phyloP scores from a whole-genome alignment of 1,140 invertebrate genomes.

The Yoshiicerus persimilis region DNA sequence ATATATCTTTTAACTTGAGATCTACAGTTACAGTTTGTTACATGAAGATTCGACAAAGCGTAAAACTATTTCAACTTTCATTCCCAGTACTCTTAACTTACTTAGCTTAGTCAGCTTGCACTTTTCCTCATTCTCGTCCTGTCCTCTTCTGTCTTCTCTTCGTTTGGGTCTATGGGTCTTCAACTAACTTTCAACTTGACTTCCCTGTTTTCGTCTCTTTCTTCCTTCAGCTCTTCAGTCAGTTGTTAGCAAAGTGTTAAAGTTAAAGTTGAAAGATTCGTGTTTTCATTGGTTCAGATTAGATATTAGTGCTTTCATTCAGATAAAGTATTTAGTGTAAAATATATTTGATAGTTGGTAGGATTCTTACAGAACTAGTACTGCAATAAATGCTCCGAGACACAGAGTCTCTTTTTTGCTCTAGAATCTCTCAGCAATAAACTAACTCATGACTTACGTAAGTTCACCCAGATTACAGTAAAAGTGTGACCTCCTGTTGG shows the following conservation, averaged over 20 bases:
- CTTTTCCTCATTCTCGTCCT: neutral
- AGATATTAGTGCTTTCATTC: neutral
- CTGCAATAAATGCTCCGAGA: neutral
- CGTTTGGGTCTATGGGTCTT: no score
- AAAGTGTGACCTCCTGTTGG: neutral
- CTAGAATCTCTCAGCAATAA: neutral
- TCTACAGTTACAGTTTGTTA: neutral
- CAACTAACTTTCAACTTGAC: no score
- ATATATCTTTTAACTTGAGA: neutral
- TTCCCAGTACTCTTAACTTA: neutral
- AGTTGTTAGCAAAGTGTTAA: neutral
- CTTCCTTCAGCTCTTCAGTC: neutral
- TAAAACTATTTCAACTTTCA: conserved; percentile 17
- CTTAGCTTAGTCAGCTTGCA: neutral
- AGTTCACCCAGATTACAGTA: neutral
- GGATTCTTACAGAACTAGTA: neutral
- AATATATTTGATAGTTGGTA: no score
- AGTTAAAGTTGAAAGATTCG: neutral
- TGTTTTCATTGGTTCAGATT: neutral
- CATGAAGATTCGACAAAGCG: conserved; percentile 11
- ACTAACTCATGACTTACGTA: neutral
- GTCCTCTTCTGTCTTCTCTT: neutral
- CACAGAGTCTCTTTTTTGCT: neutral
- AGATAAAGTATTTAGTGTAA: neutral
- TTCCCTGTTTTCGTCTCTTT: neutral